A percentile compares a stretch with the other conserved stretches of the same genome.
Conservation (phyloP, 2,888 invertebrate species). For the Sinelater perroti region DNA sequence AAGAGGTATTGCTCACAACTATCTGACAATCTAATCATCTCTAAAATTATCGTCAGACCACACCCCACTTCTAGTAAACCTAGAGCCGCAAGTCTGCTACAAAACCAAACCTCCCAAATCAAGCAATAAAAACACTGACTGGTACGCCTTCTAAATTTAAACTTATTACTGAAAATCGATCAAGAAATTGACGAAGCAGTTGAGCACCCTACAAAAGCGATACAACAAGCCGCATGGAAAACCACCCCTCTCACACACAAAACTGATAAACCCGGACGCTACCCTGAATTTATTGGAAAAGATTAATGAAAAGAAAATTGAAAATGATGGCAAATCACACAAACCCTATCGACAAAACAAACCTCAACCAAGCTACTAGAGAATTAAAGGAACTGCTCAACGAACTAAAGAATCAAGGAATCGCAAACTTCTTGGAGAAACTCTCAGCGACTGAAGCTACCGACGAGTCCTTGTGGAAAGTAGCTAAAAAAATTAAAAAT, state of each 20-base stretch:
- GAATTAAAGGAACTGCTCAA: conserved; percentile 1
- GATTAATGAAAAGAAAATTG: neutral
- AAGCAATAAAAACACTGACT: conserved; percentile 1
- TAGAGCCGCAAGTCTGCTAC: neutral
- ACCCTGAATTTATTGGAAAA: neutral
- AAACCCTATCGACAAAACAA: too few species aligned
- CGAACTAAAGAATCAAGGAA: conserved; percentile 1
- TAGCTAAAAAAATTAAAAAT: neutral
- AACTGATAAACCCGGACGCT: neutral
- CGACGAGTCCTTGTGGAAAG: conserved; percentile 2
- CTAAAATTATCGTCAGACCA: neutral
- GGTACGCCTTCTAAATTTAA: too few species aligned
- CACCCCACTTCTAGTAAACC: conserved; percentile 1
- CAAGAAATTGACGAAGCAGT: too few species aligned
- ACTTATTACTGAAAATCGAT: too few species aligned
- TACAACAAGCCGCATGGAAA: neutral
- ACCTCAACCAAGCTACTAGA: neutral
- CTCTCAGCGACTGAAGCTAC: neutral
- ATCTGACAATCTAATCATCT: neutral
- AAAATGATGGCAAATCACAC: neutral
- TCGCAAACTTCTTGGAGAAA: neutral
- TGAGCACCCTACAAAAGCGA: neutral
- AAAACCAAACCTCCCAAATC: neutral
- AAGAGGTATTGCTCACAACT: too few species aligned
- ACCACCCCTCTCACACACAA: neutral